Base-by-base conservation (phyloP, 2,888 invertebrate species). In the Cryptophagus acutangulus region DNA sequence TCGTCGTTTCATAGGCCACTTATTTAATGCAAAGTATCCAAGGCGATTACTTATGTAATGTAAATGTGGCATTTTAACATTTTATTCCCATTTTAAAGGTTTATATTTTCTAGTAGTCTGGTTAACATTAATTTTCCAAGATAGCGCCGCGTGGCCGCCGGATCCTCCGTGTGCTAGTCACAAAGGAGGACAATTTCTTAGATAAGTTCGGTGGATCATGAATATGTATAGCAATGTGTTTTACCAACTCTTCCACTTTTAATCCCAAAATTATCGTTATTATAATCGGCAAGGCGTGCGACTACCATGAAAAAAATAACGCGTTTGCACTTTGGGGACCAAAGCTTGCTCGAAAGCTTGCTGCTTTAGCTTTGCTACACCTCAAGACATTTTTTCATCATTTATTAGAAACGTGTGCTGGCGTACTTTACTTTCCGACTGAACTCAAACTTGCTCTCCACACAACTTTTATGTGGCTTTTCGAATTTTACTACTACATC, bases 51-150 rank as follows among this genome's bases (percentile, higher is more conserved):
- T 54, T 54, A 59, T 52, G 57, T 57, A 54, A 60, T 58, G 60
- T 50, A 58, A 60, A 60, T 58, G 52, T 45, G 41, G 43, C 51
- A 52, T 57, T 60, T 63, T 62, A 60, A 57, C 63, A 62, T 63
- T 64, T 63, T 62, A 57, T 61, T 60, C 61, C 59, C 63, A 63
- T 63, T 62, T 60, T 58, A 54, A 57, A 59, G 57, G 59, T 64
- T 63, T 61, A 62, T 60, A 60, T 59, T 61, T 61, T 59, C 60
- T 58, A 58, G 49, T 52, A 55, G 55, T 57, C 58, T 55, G 53
- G 58, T 51, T 54, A 57, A 54, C 59, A 60, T 61, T 60, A 61
- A 60, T 60, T 58, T 55, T 53, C 56, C 52, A 48, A 55, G 59
- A 61, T 59, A 55, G 58, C 53, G 45, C 26, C 20, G 24, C 6